Percentiles rank a stretch among this genome's conserved stretches.
phyloP scores from a whole-genome alignment of 2,113 vertebrate species.

The Corythoichthys intestinalis region DNA sequence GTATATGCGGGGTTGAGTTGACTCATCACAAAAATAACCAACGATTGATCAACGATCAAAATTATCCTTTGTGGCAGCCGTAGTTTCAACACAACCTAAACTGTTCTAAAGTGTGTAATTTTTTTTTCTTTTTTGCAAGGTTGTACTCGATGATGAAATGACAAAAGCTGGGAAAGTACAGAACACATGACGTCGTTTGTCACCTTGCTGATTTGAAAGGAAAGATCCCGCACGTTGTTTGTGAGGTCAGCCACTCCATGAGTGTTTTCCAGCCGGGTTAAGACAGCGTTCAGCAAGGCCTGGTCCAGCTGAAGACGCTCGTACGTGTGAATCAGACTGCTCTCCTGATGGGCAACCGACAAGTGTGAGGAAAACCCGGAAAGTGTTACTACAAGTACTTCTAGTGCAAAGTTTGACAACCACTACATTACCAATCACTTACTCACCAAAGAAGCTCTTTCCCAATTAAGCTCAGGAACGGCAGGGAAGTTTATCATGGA shows the following conservation, averaged over 20 bases:
- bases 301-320: conserved; percentile 64
- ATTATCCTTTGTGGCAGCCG: too few relatives aligned
- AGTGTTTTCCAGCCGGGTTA: conserved; percentile 12
- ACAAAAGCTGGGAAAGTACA: neutral
- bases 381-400: too few relatives aligned
- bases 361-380: neutral
- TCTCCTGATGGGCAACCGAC: conserved; percentile 38
- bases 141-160: neutral
- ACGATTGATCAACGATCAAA: too few relatives aligned
- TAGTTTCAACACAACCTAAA: too few relatives aligned
- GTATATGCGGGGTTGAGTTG: too few relatives aligned
- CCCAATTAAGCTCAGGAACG: conserved; percentile 42
- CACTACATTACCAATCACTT: too few relatives aligned
- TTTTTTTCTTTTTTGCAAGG: too few relatives aligned
- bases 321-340: conserved; percentile 34
- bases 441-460: conserved; percentile 58
- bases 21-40: too few relatives aligned
- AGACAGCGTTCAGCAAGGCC: conserved; percentile 41
- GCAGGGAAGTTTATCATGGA: conserved; percentile 44
- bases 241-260: conserved; percentile 25
- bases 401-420: too few relatives aligned
- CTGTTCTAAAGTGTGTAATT: too few relatives aligned
- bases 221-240: conserved; percentile 61
- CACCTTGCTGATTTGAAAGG: conserved; percentile 54
- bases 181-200: neutral